phyloP scores from a whole-genome alignment of 2,797 vertebrate species.

The Enteromius treurensis region DNA sequence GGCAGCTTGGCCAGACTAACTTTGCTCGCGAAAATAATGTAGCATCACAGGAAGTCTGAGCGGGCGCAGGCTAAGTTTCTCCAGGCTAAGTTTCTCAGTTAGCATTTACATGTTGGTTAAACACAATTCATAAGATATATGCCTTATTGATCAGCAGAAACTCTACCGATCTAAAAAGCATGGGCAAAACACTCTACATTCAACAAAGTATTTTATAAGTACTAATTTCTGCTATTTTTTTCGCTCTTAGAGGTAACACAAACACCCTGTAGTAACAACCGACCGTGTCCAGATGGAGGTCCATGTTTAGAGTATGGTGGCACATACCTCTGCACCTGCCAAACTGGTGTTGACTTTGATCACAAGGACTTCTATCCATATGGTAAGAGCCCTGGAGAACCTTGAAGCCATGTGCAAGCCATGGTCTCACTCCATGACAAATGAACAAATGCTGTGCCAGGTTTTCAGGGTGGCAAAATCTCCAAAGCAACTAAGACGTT shows the following conservation, averaged over 20 bases:
- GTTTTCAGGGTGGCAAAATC: constrained; percentile 49
- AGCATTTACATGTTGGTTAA: too few species aligned
- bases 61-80: too few species aligned
- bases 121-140: too few species aligned
- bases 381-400: constrained; percentile 74
- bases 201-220: neutral
- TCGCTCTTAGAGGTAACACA: constrained; percentile 86
- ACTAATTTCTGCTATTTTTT: neutral
- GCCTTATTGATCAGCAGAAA: too few species aligned
- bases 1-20: too few species aligned
- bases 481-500: constrained; percentile 28
- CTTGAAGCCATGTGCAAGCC: neutral
- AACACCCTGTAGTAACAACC: constrained; percentile 90
- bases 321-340: constrained; percentile 93
- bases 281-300: constrained; percentile 89
- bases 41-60: too few species aligned
- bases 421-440: constrained; percentile 61
- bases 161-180: neutral
- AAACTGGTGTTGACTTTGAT: constrained; percentile 79
- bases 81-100: too few species aligned
- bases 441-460: constrained; percentile 53
- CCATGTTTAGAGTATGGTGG: constrained; percentile 94
- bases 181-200: neutral
- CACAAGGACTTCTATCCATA: constrained; percentile 78
- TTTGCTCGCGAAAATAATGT: too few species aligned